Evolutionary conservation across 2,113 vertebrate species (phyloP), one percentile per base, ranked within the genome.

Genomic region (Sylvietta virens): DNA sequence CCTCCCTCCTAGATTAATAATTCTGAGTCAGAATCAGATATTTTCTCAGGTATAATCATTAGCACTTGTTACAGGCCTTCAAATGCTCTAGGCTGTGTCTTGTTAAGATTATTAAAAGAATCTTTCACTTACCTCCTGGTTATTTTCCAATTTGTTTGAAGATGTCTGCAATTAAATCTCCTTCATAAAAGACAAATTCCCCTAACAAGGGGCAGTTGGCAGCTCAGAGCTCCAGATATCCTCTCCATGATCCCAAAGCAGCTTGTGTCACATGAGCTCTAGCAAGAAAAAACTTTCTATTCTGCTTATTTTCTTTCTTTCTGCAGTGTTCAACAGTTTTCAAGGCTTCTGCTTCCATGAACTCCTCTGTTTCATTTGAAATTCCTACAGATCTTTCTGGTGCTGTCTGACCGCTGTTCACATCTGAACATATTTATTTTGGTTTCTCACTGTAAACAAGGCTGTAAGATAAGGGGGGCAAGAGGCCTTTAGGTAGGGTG

Each of bases 101-200:
- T 69, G 2, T 70, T 91, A 78, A 95, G 86, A 81, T 96, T 97
- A 96, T 60, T 89, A 96, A 97, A 97, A 54, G 70, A 53, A 81
- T 95, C 33, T 96, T 95, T 96, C 92, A 79, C 53, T 92, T 96
- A 90, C 42, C 91, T 89, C 94, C 81, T 79, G 84, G 78, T 91
- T 96, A 94, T 95, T 94, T 95, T 96, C 72, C 93, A 95, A 72
- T 95, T 97, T 91, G 56, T 77, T 97, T 97, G 85, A 97, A 95
- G 94, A 69, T 92, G 48, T 37, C 54, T 66, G 70, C 79, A 91
- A 97, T 95, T 97, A 97, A 83, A 50, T 84, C 66, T 95, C 86
- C 92, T 96, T 70, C 87, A 95, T 77, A 88, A 91, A 94, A 91
- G 80, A 83, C 11, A 9, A 90, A 71, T 94, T 86, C 56, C 78